phyloP scores from a whole-genome alignment of 2,888 invertebrate species.

The Zygogramma bicolorata region DNA sequence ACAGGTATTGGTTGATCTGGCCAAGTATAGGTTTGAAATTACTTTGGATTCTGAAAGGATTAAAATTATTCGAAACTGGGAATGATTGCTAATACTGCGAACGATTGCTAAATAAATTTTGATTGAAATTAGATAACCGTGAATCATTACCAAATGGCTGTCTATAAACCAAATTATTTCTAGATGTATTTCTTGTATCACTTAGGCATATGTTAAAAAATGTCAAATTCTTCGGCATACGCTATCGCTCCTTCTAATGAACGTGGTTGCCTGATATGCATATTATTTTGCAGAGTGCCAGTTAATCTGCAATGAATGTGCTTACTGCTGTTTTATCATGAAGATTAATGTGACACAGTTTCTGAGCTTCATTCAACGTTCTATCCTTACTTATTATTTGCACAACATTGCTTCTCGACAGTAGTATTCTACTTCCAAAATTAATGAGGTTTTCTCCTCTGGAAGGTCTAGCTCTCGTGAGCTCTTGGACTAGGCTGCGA shows the following conservation, averaged over 20 bases:
- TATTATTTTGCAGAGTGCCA: slow-evolving; percentile 1
- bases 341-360: background rate
- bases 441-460: slow-evolving; percentile 6
- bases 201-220: too few species aligned
- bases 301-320: background rate
- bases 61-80: background rate
- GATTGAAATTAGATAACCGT: too few species aligned
- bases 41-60: background rate
- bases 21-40: background rate
- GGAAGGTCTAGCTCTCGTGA: background rate
- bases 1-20: background rate
- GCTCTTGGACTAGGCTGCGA: slow-evolving; percentile 10
- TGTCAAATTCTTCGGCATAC: background rate
- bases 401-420: slow-evolving; percentile 1
- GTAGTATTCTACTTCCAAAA: slow-evolving; percentile 15
- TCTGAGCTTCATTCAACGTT: background rate
- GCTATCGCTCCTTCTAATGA: background rate
- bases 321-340: background rate
- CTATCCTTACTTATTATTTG: background rate
- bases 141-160: too few species aligned
- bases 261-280: background rate
- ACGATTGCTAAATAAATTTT: too few species aligned
- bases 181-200: background rate
- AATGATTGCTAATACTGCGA: too few species aligned
- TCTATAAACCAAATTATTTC: too few species aligned